Percentiles rank a stretch among this genome's conserved stretches.
Conservation (phyloP, 2,113 vertebrate genomes). For the Apus apus region DNA sequence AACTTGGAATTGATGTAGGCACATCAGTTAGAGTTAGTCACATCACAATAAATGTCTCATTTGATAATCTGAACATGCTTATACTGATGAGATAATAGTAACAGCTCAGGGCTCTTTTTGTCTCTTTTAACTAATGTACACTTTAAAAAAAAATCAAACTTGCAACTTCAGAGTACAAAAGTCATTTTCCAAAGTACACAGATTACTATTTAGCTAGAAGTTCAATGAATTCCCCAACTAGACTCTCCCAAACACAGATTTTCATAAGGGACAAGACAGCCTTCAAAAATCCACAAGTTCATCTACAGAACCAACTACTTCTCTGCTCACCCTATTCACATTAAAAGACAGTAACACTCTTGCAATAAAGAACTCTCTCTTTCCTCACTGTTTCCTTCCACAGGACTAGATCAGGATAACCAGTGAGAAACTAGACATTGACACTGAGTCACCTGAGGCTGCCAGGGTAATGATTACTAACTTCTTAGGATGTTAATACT, state of each 20-base stretch:
- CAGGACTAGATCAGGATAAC: neutral
- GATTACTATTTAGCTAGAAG: conserved; percentile 27
- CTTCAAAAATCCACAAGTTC: neutral
- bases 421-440: neutral
- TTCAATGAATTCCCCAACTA: neutral
- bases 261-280: neutral
- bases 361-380: neutral
- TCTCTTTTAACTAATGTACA: neutral
- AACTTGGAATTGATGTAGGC: neutral
- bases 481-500: neutral
- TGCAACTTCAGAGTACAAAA: conserved; percentile 17
- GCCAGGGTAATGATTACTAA: neutral
- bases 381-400: neutral
- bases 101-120: neutral
- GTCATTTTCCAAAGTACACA: neutral
- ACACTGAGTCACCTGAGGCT: neutral
- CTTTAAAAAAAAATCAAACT: neutral
- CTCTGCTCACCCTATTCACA: neutral
- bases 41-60: neutral
- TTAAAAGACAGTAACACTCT: neutral
- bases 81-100: neutral
- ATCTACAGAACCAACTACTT: neutral
- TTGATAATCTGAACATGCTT: neutral
- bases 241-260: neutral
- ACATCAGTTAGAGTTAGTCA: neutral